A percentile compares a stretch with the other conserved stretches of the same genome.
These are phyloP conservation scores for Bombyx mori DNA, from an alignment of 1,140 invertebrate species.

Conservation along the genomic window ASM3026992v2 NC_085127.1:8464501-8465000, in stretches of 20 bases:
- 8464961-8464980: slow-evolving; percentile 57
- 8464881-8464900: slow-evolving; percentile 71
- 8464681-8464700: slow-evolving; percentile 73
- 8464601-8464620: slow-evolving; percentile 10
- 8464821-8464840: not conserved
- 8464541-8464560: too few species aligned
- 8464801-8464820: too few species aligned
- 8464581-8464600: too few species aligned
- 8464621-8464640: slow-evolving; percentile 56
- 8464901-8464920: slow-evolving; percentile 79
- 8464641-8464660: slow-evolving; percentile 42
- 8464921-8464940: slow-evolving; percentile 75
- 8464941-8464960: slow-evolving; percentile 60
- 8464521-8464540: too few species aligned
- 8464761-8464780: not conserved
- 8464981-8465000: slow-evolving; percentile 37
- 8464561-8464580: too few species aligned
- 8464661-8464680: slow-evolving; percentile 74
- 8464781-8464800: too few species aligned
- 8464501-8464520: too few species aligned
- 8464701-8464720: slow-evolving; percentile 76
- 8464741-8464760: slow-evolving; percentile 2
- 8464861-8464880: not conserved
- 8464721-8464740: slow-evolving; percentile 73
- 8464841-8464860: not conserved